Percentiles rank a stretch among this genome's conserved stretches.
Conservation (phyloP, 2,113 vertebrate species). For the Zapornia atra region DNA sequence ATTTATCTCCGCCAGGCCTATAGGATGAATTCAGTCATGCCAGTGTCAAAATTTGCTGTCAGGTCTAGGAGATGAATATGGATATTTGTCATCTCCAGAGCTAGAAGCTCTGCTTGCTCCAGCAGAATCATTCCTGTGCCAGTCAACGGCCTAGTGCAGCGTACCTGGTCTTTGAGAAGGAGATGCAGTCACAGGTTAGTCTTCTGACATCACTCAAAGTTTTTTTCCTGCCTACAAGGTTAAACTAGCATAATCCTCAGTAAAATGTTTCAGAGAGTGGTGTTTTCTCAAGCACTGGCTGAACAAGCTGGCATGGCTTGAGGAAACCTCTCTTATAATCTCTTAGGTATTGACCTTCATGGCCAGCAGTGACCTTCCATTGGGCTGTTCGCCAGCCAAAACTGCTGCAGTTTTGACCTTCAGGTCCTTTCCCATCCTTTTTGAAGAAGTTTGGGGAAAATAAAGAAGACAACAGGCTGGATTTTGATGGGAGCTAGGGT, state of each 20-base stretch:
- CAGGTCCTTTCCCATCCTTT: neutral
- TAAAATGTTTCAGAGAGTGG: neutral
- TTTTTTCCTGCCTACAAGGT: neutral
- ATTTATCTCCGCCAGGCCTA: neutral
- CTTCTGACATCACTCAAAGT: neutral
- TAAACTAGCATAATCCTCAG: neutral
- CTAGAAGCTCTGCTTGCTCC: neutral
- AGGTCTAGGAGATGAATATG: neutral
- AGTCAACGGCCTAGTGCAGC: neutral
- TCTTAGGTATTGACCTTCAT: neutral
- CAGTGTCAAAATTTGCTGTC: neutral
- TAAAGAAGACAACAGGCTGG: neutral
- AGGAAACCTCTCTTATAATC: neutral
- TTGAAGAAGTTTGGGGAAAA: neutral
- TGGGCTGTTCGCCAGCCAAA: neutral
- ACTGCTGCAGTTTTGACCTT: neutral
- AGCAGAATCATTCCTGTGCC: neutral
- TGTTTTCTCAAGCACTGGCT: neutral
- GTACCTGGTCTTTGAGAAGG: neutral
- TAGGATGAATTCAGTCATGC: neutral
- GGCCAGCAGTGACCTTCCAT: neutral
- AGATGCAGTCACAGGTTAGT: rapidly evolving
- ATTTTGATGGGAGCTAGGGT: neutral
- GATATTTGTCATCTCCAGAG: neutral
- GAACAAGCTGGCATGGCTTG: neutral